Evolutionary conservation across 2,888 invertebrate species (phyloP).

Genomic region (Hypsopygia costalis): DNA sequence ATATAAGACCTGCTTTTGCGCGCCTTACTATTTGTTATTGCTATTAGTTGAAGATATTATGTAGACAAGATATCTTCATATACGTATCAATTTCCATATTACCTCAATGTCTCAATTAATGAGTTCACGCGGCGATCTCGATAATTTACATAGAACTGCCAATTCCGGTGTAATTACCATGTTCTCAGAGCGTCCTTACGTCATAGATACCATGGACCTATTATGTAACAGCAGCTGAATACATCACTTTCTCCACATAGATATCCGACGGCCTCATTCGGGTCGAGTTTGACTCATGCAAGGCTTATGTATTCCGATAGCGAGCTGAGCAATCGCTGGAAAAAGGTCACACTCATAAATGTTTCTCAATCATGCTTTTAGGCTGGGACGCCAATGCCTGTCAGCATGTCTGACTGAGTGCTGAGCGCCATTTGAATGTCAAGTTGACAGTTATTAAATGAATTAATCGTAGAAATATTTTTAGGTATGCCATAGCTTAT

Average conservation of each 20-base stretch:
- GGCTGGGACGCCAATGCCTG: not conserved
- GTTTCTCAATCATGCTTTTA: conserved; percentile 13
- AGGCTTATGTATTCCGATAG: conserved; percentile 57
- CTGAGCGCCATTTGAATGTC: not conserved
- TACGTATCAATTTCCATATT: not conserved
- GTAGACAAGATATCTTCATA: no score
- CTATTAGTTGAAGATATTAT: no score
- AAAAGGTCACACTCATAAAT: conserved; percentile 51
- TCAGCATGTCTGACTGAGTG: not conserved
- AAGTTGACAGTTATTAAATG: no score
- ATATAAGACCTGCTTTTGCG: no score
- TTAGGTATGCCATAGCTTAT: no score
- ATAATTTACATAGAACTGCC: not conserved
- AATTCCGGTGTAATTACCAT: conserved; percentile 1
- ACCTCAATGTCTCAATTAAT: not conserved
- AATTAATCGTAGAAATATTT: no score
- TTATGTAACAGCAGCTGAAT: conserved; percentile 58
- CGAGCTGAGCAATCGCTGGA: conserved; percentile 43
- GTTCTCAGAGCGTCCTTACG: conserved; percentile 26
- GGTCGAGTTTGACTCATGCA: conserved; percentile 54
- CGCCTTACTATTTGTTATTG: no score
- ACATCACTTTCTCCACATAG: conserved; percentile 72
- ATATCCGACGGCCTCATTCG: conserved; percentile 49
- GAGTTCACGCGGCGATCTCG: not conserved
- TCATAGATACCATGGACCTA: conserved; percentile 28